phyloP scores from a whole-genome alignment of 2,888 invertebrate genomes.

The Salticus scenicus region DNA sequence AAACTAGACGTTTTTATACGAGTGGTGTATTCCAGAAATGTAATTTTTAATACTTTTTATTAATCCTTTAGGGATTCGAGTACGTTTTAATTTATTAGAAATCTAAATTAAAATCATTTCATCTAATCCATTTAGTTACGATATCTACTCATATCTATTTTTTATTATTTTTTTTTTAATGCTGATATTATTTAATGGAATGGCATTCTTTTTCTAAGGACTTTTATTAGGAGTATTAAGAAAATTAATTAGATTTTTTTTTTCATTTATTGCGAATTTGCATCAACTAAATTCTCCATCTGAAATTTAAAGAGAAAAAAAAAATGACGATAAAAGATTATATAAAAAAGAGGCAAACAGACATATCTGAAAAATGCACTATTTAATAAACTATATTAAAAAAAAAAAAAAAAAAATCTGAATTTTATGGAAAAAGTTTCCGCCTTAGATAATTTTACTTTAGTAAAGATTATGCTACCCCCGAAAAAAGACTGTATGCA shows the following conservation, averaged over 20 bases:
- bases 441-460: too few relatives aligned
- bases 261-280: too few relatives aligned
- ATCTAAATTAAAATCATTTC: neutral
- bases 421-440: too few relatives aligned
- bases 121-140: neutral
- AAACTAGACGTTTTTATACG: neutral
- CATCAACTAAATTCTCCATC: too few relatives aligned
- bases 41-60: constrained; percentile 3
- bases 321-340: too few relatives aligned
- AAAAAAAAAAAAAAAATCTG: too few relatives aligned
- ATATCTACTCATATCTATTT: neutral
- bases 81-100: constrained; percentile 12
- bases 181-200: neutral
- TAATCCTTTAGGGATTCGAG: neutral
- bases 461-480: too few relatives aligned
- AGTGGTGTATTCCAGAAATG: neutral
- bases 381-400: too few relatives aligned
- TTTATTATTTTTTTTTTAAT: neutral
- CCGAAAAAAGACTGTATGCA: too few relatives aligned
- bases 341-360: too few relatives aligned
- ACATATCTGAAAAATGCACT: too few relatives aligned
- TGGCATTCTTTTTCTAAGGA: neutral
- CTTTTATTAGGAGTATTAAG: neutral
- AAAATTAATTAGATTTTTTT: neutral
- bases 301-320: too few relatives aligned